phyloP scores from a whole-genome alignment of 2,888 invertebrate genomes.

The Gymnoscelis rufifasciata region DNA sequence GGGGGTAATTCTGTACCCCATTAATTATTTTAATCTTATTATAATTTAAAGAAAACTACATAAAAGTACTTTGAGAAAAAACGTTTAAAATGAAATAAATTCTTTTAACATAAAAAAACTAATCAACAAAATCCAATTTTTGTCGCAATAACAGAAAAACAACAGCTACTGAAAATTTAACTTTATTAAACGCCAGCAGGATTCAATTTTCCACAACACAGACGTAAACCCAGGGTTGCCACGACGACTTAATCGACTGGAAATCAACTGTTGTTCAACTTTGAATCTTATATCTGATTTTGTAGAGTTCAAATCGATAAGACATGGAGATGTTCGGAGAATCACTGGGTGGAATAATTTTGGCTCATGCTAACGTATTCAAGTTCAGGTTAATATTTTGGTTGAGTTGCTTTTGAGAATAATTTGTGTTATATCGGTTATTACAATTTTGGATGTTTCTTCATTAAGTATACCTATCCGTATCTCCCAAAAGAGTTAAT shows the following conservation, averaged over 20 bases:
- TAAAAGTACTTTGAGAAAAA: no score
- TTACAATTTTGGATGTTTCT: no score
- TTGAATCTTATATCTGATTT: slow-evolving; percentile 1
- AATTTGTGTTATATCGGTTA: slow-evolving; percentile 38
- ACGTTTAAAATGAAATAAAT: no score
- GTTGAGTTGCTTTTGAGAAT: slow-evolving; percentile 27
- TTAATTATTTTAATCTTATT: no score
- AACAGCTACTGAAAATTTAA: no score
- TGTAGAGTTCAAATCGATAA: slow-evolving; percentile 14
- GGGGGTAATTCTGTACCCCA: no score
- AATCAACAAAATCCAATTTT: no score
- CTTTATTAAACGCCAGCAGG: no score
- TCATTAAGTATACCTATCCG: neutral
- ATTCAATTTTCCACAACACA: neutral
- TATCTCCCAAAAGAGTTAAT: no score
- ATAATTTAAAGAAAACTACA: no score
- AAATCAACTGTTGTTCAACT: slow-evolving; percentile 9
- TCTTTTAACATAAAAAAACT: no score
- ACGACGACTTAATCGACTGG: slow-evolving; percentile 43
- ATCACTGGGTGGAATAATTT: slow-evolving; percentile 3
- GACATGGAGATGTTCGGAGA: slow-evolving; percentile 12
- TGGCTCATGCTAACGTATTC: slow-evolving; percentile 2
- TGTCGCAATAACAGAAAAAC: no score
- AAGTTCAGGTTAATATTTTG: neutral
- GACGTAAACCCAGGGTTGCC: slow-evolving; percentile 43